Conservation (phyloP, 2,113 vertebrate genomes). For the Gallinago media region DNA sequence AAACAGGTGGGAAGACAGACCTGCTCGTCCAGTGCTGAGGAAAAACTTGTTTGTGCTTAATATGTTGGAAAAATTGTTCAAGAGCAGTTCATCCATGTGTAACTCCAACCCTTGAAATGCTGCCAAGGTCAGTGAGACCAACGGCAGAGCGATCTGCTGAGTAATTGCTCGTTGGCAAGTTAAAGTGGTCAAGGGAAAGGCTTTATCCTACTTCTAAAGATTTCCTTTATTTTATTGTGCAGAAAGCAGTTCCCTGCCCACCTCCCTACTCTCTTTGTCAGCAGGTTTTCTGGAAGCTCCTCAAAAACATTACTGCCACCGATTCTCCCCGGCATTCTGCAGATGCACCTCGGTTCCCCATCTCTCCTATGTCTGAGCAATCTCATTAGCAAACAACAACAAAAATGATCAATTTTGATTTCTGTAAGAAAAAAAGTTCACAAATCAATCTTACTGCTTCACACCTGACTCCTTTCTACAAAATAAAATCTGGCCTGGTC, state of each 20-base stretch:
- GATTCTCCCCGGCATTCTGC: not conserved
- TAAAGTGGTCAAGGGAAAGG: constrained; percentile 33
- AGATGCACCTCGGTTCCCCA: not conserved
- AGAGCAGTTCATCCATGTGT: constrained; percentile 7
- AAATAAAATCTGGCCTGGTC: not conserved
- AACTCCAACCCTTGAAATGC: constrained; percentile 16
- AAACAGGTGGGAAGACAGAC: constrained; percentile 45
- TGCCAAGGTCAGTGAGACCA: constrained; percentile 38
- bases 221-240: constrained; percentile 43
- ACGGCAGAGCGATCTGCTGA: constrained; percentile 28
- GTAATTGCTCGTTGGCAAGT: constrained; percentile 45
- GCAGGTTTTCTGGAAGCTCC: constrained; percentile 26
- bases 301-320: not conserved
- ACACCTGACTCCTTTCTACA: not conserved
- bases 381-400: not conserved
- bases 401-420: not conserved
- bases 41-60: constrained; percentile 53
- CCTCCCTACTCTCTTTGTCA: not conserved
- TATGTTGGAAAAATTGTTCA: constrained; percentile 53
- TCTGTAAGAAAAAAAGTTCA: not conserved
- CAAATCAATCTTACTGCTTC: not conserved
- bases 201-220: constrained; percentile 46
- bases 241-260: constrained; percentile 5
- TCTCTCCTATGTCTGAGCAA: not conserved
- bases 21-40: not conserved